A percentile compares a stretch with the other conserved stretches of the same genome.
These are phyloP conservation scores for Lagopus muta DNA, from an alignment of 2,113 vertebrate species.

Conservation along the genomic window DNA sequence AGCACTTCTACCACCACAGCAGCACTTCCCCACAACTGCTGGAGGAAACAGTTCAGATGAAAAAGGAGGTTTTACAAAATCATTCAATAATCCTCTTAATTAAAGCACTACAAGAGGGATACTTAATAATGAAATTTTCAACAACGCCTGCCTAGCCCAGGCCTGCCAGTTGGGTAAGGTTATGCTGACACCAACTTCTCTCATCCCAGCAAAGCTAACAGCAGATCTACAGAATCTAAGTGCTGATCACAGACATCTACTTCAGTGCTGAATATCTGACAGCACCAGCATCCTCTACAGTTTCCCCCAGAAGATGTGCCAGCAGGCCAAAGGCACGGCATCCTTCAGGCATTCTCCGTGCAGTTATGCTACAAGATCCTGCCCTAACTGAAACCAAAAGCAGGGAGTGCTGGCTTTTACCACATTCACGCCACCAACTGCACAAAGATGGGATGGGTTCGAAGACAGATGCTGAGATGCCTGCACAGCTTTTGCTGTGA, in stretches of 20 bases:
- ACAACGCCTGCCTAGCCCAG: accelerated
- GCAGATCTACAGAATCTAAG: neutral
- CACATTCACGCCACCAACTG: neutral
- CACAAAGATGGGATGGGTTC: neutral
- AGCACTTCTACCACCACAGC: neutral
- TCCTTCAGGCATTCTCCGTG: neutral
- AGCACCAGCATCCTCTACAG: neutral
- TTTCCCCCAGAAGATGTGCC: neutral
- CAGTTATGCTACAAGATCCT: accelerated
- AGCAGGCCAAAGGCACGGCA: neutral
- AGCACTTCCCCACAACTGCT: neutral
- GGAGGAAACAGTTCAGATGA: neutral
- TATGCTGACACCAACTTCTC: neutral
- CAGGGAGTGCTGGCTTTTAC: neutral
- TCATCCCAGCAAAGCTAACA: neutral
- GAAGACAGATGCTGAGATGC: neutral
- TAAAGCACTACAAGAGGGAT: neutral
- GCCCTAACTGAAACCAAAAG: neutral
- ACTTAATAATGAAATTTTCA: neutral
- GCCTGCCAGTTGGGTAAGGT: neutral
- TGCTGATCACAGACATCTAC: neutral
- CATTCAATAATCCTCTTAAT: neutral
- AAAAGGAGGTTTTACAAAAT: neutral
- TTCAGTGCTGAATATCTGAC: accelerated
- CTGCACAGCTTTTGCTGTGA: neutral